Evolutionary conservation across 2,797 vertebrate species (phyloP), one percentile per base, ranked within the genome.

Genomic region (Zalophus californianus): DNA sequence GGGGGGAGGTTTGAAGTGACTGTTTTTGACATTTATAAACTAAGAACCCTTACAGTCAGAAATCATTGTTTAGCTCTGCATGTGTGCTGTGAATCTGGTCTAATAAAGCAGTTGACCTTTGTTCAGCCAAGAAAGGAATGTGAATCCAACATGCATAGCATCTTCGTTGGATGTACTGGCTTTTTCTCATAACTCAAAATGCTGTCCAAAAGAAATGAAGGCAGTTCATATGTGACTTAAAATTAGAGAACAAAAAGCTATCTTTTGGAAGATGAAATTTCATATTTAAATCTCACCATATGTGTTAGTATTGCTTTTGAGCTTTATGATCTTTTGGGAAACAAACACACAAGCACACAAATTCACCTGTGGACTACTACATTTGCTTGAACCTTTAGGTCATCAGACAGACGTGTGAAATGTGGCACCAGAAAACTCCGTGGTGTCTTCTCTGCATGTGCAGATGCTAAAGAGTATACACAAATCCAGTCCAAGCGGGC

Each of bases 341-440:
- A 83, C 72, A 80, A 32, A 3, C 3, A 78, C 2, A 77, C 75
- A 82, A 12, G 94, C 35, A 86, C 44, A 77, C 1, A 73, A 2
- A 32, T 87, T 95, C 96, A 94, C 20, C 70, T 58, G 58, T 93
- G 83, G 58, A 62, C 66, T 96, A 87, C 48, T 72, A 25, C 70
- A 44, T 98, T 38, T 75, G 20, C 96, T 92, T 96, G 87, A 82
- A 96, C 85, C 25, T 94, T 79, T 82, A 35, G 62, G 44, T 97
- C 79, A 73, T 32, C 80, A 96, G 95, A 87, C 70, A 97, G 60
- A 75, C 50, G 20, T 91, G 79, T 58, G 77, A 64, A 94, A 62
- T 95, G 44, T 13, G 0, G 88, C 84, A 60, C 75, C 93, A 50
- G 29, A 62, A 62, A 70, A 85, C 35, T 92, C 50, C 88, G 66